Evolutionary conservation across 30 jellyfish, hydroid and myxozoan species (phyloP), one percentile per base, ranked within the genome.

Genomic region (Aurelia sp.): DNA sequence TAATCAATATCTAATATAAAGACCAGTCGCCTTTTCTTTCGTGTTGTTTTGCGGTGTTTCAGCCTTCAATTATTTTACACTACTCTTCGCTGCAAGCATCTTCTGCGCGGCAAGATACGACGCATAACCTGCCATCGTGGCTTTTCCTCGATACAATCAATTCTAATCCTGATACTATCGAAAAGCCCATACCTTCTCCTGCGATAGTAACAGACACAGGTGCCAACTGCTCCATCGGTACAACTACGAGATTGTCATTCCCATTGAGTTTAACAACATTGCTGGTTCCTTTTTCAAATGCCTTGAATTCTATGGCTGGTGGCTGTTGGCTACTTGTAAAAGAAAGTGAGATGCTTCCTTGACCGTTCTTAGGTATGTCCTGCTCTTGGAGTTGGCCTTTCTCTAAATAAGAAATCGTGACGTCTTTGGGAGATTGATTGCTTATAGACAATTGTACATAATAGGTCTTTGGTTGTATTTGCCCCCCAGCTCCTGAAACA

Each of bases 221-320:
- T 58, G n/a, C 48, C 11, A 53, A 13, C 22, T 21, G 22, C 74
- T 74, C 73, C 18, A 68, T 79, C 3, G 95, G 89, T 16, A 35
- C 27, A 38, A 85, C 83, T 13, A 47, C 19, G 30, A 85, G 44
- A 18, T 84, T 10, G 30, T 74, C 78, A 13, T 24, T 21, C 13
- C 95, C 90, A 51, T 85, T 74, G 1, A 85, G 30, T 21, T 40
- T 63, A 22, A 85, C 68, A 21, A 75, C 84, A 12, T 80, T 74
- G 24, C 2, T 53, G 5, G 95, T 83, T 50, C 95, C 95, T 64
- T 73, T 60, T 66, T 85, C 60, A 24, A 67, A 85, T 21, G 95
- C 90, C 44, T 63, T 64, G 63, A 85, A 67, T 41, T 40, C 75
- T 15, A 85, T 20, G 44, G 65, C 67, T 16, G 18, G 48, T 1